Evolutionary conservation across 1,140 invertebrate genomes (phyloP), one percentile per base, ranked within the genome.

Genomic region (Nylanderia fulva): DNA sequence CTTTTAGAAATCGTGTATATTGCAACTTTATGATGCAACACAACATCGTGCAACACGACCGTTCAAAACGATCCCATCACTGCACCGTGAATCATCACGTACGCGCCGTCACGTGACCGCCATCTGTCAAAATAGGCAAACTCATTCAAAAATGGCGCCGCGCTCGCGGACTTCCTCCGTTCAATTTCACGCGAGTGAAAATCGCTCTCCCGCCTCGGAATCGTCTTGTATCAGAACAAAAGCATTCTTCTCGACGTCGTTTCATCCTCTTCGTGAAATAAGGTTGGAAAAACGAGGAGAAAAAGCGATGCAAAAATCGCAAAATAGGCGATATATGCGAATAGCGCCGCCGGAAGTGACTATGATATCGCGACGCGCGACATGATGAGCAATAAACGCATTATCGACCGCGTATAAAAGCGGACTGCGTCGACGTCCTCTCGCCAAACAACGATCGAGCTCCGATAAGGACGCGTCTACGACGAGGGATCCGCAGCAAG

Each of bases 91-190:
- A 66, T 90, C 85, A 91, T 89, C 80, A 18, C 60, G 27, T 69
- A 60, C 33, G 29, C 29, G 1, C 18, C 18, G 29, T 69, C 88
- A 91, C 87, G 84, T 89, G 87, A 56, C 11, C 7, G 9, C 4
- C 13, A 24, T n/a, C 48, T 60, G 60, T 90, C 88, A 72, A 91
- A 92, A 87, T 76, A 68, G 24, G 72, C 91, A 79, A 39, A 88
- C 42, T 92, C 91, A 92, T 87, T 88, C 84, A 86, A 87, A 88
- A 75, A 92, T 92, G 91, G 90, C 89, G 86, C 66, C 33, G 79
- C 24, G 56, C n/a, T 0, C 0, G 8, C 21, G 11, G 5, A 68
- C 42, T 82, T 82, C 77, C 77, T 56, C 21, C n/a, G 36, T 72
- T 72, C n/a, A 8, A 82, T 45, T 33, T 18, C 15, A 2, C 5